Conservation (phyloP, 2,113 vertebrate genomes). For the Dermatemys mawii region DNA sequence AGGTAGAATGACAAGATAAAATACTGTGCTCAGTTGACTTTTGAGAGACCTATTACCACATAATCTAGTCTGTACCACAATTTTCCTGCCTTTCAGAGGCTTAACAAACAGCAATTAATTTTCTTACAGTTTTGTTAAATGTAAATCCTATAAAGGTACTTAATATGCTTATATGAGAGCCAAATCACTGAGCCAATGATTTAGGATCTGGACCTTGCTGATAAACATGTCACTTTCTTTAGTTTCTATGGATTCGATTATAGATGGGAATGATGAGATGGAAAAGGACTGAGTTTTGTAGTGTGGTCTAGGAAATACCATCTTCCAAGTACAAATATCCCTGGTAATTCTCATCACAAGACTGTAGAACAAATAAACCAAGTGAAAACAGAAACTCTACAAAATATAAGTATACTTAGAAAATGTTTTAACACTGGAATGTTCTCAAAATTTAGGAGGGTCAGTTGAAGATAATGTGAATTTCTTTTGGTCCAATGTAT, state of each 20-base stretch:
- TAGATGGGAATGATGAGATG: background rate
- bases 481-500: background rate
- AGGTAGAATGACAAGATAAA: background rate
- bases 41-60: background rate
- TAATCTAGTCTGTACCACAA: conserved; percentile 7
- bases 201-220: conserved; percentile 3
- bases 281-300: background rate
- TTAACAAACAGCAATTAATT: conserved; percentile 61
- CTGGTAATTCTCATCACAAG: background rate
- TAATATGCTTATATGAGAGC: conserved; percentile 56
- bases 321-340: background rate
- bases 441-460: background rate
- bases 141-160: conserved; percentile 49
- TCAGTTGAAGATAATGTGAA: background rate
- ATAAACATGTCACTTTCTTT: background rate
- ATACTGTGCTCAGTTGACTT: background rate
- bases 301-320: rapidly evolving
- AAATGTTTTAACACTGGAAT: background rate
- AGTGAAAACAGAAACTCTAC: background rate
- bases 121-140: conserved; percentile 54
- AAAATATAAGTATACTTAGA: background rate
- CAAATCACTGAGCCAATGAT: conserved; percentile 30
- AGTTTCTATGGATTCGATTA: conserved; percentile 10
- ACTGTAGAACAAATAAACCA: background rate
- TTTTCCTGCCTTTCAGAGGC: conserved; percentile 27